Base-by-base conservation (phyloP, 2,113 vertebrate species). In the Galbula dea region DNA sequence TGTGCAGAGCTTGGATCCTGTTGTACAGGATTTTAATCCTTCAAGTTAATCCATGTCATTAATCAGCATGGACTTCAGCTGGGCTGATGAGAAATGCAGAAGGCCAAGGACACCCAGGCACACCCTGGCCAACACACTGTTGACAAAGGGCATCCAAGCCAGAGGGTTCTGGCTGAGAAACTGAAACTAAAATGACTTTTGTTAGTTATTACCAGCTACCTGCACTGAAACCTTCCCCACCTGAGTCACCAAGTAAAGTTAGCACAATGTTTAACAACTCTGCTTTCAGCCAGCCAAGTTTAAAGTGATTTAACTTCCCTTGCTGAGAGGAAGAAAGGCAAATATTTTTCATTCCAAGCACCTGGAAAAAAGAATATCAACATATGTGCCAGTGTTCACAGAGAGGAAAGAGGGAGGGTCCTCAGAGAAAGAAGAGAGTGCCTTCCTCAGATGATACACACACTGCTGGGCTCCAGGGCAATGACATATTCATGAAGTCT, bases 361-460 rank as follows among this genome's bases (percentile, higher is more conserved):
- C 54, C 77, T 79, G 77, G 39, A 52, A 92, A 59, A 74, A 57
- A 34, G 92, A 49, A 66, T 45, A 34, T 1, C 6, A 17, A 59
- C 2, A 2, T 27, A 24, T 0, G 2, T 69, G n/a, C 4, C 81
- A 72, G 45, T 46, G 83, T 15, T 83, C 93, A 59, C 68, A 95
- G 57, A 57, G 49, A 94, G 61, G 90, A 74, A 92, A 72, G 43
- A 81, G 26, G 11, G 71, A 93, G 55, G 29, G 69, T 68, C 26
- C 94, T 88, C 85, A 49, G 91, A 85, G 77, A 69, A 94, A 84
- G 48, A 63, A 91, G 97, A 94, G 45, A 91, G 65, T 48, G 83
- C 17, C 41, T 95, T 94, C 88, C 78, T 77, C 51, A 10, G 73
- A 39, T 83, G 95, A 95, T 94, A 97, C 83, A 96, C 83, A 96